Percentiles rank a stretch among this genome's conserved stretches.
Conservation (phyloP, 2,888 invertebrate genomes). For the Galerucella pusilla region DNA sequence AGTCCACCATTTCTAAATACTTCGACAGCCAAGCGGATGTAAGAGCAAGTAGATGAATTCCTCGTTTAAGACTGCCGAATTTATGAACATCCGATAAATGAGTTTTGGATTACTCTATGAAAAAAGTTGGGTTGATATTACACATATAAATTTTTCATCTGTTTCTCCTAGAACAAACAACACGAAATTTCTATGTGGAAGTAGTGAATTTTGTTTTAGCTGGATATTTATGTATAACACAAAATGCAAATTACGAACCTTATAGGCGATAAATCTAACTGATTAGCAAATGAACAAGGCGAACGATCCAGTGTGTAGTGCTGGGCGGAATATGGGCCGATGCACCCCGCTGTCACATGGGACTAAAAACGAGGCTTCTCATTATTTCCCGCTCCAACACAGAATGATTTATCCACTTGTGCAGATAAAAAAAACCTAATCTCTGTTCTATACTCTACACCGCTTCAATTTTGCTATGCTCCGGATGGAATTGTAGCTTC, state of each 20-base stretch:
- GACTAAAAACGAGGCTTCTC: slow-evolving; percentile 49
- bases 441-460: slow-evolving; percentile 34
- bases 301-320: slow-evolving; percentile 42
- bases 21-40: no score
- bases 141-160: neutral
- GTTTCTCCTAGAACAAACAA: neutral
- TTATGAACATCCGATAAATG: no score
- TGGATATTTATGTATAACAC: slow-evolving; percentile 44
- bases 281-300: slow-evolving; percentile 53
- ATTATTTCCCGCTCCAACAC: slow-evolving; percentile 46
- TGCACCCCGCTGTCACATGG: slow-evolving; percentile 50
- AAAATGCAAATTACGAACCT: slow-evolving; percentile 52
- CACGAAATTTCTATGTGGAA: neutral
- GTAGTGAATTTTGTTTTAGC: neutral
- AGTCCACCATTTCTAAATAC: no score
- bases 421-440: slow-evolving; percentile 45
- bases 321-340: slow-evolving; percentile 39
- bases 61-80: no score
- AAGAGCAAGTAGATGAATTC: no score
- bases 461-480: slow-evolving; percentile 15
- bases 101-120: no score
- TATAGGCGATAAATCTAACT: slow-evolving; percentile 52
- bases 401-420: slow-evolving; percentile 47
- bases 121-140: no score
- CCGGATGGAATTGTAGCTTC: slow-evolving; percentile 28